Evolutionary conservation across 2,888 invertebrate species (phyloP).

Genomic region (Therioaphis trifolii): DNA sequence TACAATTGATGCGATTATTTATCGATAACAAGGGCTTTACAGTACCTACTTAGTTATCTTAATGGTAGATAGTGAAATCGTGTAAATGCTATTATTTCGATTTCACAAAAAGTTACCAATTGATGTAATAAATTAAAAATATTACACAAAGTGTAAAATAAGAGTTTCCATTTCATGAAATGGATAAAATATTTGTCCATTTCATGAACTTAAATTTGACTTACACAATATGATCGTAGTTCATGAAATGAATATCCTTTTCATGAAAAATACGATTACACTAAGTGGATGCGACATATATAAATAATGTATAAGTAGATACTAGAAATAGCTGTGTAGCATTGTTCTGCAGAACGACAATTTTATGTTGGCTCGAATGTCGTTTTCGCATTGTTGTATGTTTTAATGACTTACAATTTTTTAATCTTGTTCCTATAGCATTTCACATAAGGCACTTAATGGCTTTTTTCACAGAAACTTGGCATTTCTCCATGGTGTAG

Average conservation of each 20-base stretch:
- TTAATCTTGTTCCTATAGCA: no score
- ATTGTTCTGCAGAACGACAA: no score
- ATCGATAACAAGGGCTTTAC: no score
- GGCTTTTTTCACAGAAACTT: no score
- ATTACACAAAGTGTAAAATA: background rate
- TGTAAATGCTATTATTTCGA: background rate
- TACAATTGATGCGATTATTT: no score
- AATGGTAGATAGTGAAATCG: background rate
- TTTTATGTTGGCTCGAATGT: no score
- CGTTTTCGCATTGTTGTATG: no score
- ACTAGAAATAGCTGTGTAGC: no score
- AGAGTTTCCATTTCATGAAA: background rate
- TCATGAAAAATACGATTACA: background rate
- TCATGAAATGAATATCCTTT: background rate
- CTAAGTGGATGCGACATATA: background rate
- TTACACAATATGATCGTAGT: background rate
- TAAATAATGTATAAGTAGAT: no score
- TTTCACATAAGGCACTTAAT: no score
- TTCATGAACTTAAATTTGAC: background rate
- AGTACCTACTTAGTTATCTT: background rate
- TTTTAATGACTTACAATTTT: no score
- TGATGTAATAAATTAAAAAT: background rate
- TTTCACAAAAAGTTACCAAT: background rate
- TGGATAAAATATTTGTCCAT: background rate
- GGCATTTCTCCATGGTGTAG: no score